Base-by-base conservation (phyloP, 2,888 invertebrate genomes). In the Drosophila maculinotata region DNA sequence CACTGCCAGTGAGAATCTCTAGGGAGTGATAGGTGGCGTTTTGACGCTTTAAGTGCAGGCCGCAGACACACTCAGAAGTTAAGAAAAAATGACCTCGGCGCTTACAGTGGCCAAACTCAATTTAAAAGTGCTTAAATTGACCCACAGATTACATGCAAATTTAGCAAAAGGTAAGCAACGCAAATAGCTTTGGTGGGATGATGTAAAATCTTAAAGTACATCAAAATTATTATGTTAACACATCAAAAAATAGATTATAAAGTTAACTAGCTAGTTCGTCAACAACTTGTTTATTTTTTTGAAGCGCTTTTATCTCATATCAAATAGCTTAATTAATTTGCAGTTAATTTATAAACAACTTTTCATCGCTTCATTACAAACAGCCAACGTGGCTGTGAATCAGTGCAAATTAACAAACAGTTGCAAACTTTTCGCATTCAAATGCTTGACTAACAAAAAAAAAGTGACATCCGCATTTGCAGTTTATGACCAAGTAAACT, bases 91-190 rank as follows among this genome's bases (percentile, higher is more conserved):
- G 41, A 17, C 20, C 48, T 36, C 49, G 49, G 25, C 59, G 57
- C n/a, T n/a, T n/a, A 30, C 80, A 76, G 87, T 66, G 68, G 87
- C 71, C 14, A 71, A 87, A 84, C 65, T 87, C 48, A 65, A 87
- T 81, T 81, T 76, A 20, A 48, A 31, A 54, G 30, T 35, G 25
- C 48, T 49, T 12, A 70, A 70, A 49, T 76, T 65, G 54, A 45
- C 15, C 52, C 33, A 44, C 26, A 75, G 72, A 38, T 63, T 47
- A 39, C 17, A 64, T 52, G 58, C 36, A 73, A 73, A 56, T 39
- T 45, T 33, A 10, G 6, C 33, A 38, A 53, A 41, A 28, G 26
- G 45, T 52, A 31, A 41, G 31, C 47, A 48, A 60, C 3, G 6
- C 15, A 36, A 15, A 36, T 36, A 41, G 39, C 31, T 35, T 45